phyloP scores from a whole-genome alignment of 1,140 invertebrate species.

The Stenopsyche tienmushanensis region DNA sequence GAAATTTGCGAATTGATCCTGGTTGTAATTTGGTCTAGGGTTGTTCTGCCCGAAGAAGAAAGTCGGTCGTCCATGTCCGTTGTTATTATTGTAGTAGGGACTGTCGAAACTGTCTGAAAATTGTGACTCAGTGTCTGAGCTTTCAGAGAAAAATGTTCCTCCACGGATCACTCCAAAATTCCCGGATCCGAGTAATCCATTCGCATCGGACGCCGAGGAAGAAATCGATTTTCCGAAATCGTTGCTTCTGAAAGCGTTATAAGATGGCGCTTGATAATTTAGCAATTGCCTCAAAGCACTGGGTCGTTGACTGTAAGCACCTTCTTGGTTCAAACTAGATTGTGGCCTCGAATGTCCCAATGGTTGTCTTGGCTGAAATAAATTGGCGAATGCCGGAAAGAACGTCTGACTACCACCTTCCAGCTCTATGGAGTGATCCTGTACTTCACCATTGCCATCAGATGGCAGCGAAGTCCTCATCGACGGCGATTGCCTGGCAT shows the following conservation, averaged over 20 bases:
- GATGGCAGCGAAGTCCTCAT: slow-evolving; percentile 12
- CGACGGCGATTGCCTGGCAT: neutral
- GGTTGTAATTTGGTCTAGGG: slow-evolving; percentile 61
- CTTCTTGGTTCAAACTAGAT: slow-evolving; percentile 52
- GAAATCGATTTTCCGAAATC: slow-evolving; percentile 36
- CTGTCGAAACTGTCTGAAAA: slow-evolving; percentile 53
- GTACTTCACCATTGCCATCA: slow-evolving; percentile 8
- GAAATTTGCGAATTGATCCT: slow-evolving; percentile 83
- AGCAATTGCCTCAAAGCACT: slow-evolving; percentile 52
- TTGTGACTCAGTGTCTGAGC: slow-evolving; percentile 52
- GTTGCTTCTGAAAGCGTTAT: slow-evolving; percentile 46
- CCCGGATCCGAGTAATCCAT: slow-evolving; percentile 72
- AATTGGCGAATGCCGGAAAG: slow-evolving; percentile 53
- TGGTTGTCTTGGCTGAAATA: slow-evolving; percentile 47
- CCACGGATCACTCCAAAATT: slow-evolving; percentile 87
- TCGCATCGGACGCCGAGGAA: slow-evolving; percentile 46
- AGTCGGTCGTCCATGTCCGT: slow-evolving; percentile 65
- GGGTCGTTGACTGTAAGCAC: slow-evolving; percentile 54
- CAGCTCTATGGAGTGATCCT: slow-evolving; percentile 52
- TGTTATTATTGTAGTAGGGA: slow-evolving; percentile 69
- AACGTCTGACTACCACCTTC: slow-evolving; percentile 52
- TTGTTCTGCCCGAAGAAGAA: slow-evolving; percentile 59
- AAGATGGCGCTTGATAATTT: slow-evolving; percentile 52
- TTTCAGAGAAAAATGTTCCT: slow-evolving; percentile 77
- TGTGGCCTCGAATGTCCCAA: slow-evolving; percentile 45